Evolutionary conservation across 2,888 invertebrate species (phyloP), one percentile per base, ranked within the genome.

Genomic region (Limnephilus rhombicus): DNA sequence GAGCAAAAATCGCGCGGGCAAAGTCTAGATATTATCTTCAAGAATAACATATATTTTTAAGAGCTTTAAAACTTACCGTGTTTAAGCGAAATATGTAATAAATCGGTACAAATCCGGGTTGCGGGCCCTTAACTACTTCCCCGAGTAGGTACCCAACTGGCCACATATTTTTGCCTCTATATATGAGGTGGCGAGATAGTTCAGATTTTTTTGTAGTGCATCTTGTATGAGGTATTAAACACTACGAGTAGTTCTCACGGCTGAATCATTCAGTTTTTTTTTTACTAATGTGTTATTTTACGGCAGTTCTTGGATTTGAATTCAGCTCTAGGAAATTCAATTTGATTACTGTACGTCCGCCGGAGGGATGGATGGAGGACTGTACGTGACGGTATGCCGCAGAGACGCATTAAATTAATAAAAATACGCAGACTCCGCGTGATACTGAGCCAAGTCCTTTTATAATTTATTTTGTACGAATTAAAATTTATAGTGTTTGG

Each of bases 341-440:
- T 68, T 68, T 68, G 82, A 83, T 83, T 31, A 83, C 29, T 83
- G 82, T 83, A 83, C 82, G 82, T 83, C 82, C 82, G 82, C 82
- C 82, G 82, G 82, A 83, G 82, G 82, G 82, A 83, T 83, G 34
- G 82, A 31, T 31, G 31, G 31, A 31, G 31, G 31, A 83, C 82
- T 83, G 82, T 29, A 83, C 82, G 82, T 83, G 82, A 34, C 31
- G 5, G 11, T 83, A 83, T 83, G 82, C 82, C 82, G 82, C 31
- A 34, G 82, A 83, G 34, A 37, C 82, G 82, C 82, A 83, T 83
- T 34, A 83, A 34, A 34, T 83, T 83, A 83, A 83, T 83, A 83
- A 31, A 83, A 15, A 83, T 68, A 68, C 68, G 24, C 9, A n/a
- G 24, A 68, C 68, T 68, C 24, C 24, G 24, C 0, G 7, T 68